Percentiles rank a stretch among this genome's conserved stretches.
Evolutionary conservation across 2,888 invertebrate species (phyloP).

Genomic region (Dexiosoma caninum): DNA sequence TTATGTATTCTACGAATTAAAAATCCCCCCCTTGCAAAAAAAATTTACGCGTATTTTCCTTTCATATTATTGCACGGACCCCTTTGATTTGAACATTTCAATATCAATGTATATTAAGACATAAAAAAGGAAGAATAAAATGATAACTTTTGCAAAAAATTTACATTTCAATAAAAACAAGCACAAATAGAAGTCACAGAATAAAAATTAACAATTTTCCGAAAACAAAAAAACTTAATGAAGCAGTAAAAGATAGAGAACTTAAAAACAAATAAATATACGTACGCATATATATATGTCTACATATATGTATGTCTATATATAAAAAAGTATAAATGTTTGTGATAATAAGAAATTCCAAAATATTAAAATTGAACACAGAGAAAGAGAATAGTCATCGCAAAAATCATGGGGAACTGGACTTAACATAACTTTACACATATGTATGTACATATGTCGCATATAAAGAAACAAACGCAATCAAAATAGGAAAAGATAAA

Average conservation of each 20-base stretch:
- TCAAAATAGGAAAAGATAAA: constrained; percentile 16
- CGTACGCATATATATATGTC: too few species aligned
- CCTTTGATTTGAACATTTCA: constrained; percentile 32
- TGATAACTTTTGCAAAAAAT: constrained; percentile 55
- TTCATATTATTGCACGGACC: constrained; percentile 25
- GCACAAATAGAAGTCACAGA: constrained; percentile 2
- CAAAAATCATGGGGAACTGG: constrained; percentile 12
- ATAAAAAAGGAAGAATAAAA: too few species aligned
- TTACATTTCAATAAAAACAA: constrained; percentile 50
- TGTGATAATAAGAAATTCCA: constrained; percentile 24
- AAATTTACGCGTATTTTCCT: constrained; percentile 8
- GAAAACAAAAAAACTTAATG: constrained; percentile 55
- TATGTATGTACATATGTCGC: too few species aligned
- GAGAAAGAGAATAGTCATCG: constrained; percentile 13
- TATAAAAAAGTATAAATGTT: constrained; percentile 11
- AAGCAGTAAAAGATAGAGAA: constrained; percentile 60
- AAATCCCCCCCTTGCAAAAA: neutral
- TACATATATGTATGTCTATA: too few species aligned
- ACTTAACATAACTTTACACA: constrained; percentile 34
- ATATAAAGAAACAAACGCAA: constrained; percentile 15
- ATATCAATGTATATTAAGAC: too few species aligned
- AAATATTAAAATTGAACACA: constrained; percentile 17
- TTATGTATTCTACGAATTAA: too few species aligned
- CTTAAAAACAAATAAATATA: constrained; percentile 59
- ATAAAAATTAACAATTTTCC: constrained; percentile 54